A percentile compares a stretch with the other conserved stretches of the same genome.
Conservation (phyloP, 1,140 invertebrate genomes). For the Sesamia nonagrioides region DNA sequence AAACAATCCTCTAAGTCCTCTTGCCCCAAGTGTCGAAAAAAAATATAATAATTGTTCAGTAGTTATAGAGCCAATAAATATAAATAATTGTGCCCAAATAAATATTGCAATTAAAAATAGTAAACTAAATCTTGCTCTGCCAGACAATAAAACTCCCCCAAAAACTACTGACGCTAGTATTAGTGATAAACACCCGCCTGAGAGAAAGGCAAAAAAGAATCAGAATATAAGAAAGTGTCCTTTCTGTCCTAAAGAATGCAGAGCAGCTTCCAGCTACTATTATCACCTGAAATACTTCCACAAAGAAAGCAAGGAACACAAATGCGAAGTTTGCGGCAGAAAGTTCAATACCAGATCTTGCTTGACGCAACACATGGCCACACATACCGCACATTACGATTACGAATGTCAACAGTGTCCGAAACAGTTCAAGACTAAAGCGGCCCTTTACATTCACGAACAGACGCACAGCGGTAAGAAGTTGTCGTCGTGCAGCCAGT, state of each 20-base stretch:
- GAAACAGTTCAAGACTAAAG: conserved; percentile 87
- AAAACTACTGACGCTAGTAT: not conserved
- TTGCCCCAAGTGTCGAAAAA: not conserved
- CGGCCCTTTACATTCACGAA: conserved; percentile 88
- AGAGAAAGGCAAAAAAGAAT: not conserved
- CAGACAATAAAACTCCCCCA: not conserved
- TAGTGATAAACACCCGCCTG: not conserved
- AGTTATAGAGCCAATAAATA: not conserved
- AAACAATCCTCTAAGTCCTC: not conserved
- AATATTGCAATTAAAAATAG: not conserved
- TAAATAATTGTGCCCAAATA: not conserved
- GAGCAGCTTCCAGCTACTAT: conserved; percentile 88
- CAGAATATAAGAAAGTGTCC: conserved; percentile 90
- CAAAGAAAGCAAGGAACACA: conserved; percentile 86
- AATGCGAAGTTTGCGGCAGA: conserved; percentile 87
- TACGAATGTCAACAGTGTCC: conserved; percentile 86
- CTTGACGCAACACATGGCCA: conserved; percentile 71
- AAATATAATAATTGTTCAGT: not conserved
- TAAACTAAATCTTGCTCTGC: not conserved
- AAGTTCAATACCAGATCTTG: conserved; percentile 85
- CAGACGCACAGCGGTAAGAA: conserved; percentile 84
- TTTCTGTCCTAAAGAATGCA: conserved; percentile 91
- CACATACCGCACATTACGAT: conserved; percentile 86
- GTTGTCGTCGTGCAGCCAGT: conserved; percentile 82
- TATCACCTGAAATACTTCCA: conserved; percentile 90